Base-by-base conservation (phyloP, 2,113 vertebrate genomes). In the Lamprologus ornatipinnis region DNA sequence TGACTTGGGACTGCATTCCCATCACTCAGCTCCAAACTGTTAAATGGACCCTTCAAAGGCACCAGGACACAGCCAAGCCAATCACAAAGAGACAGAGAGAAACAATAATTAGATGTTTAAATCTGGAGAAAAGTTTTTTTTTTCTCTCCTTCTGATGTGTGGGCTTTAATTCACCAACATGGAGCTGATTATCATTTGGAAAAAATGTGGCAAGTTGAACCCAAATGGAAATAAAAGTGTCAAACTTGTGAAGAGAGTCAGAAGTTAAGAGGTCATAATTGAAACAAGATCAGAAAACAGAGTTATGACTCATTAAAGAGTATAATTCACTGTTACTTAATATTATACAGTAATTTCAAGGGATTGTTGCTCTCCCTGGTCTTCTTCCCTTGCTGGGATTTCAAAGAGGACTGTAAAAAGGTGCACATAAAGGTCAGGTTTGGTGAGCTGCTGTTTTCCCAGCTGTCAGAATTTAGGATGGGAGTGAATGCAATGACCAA, bases 11-110 rank as follows among this genome's bases (percentile, higher is more conserved):
- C 63, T 9, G 81, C 88, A 86, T 80, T 87, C 73, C 90, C 82
- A 55, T 90, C 88, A 86, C 63, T 92, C 88, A 60, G 31, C 87
- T 90, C 87, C 80, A 88, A 28, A 87, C 86, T 85, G 54, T 86
- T 54, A 53, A 45, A 86, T 19, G 81, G 54, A 90, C 88, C 85
- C 40, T 84, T 37, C 31, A 78, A 17, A 84, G 26, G 33, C 81
- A 78, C 33, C 12, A 87, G 57, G 78, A 26, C 26, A 23, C 54
- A 51, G 17, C 14, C 33, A 14, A 83, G 3, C 10, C 4, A 55
- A 7, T 17, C 47, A 85, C 19, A 78, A 21, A 63, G 5, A 80
- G 6, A 63, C 21, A 21, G 42, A 75, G 40, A 49, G 9, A 75
- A 31, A 75, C 40, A 19, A 45, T 73, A 45, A 73, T 28, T 47